Conservation (phyloP, 1,140 invertebrate genomes). For the Atopsyche davidsoni region DNA sequence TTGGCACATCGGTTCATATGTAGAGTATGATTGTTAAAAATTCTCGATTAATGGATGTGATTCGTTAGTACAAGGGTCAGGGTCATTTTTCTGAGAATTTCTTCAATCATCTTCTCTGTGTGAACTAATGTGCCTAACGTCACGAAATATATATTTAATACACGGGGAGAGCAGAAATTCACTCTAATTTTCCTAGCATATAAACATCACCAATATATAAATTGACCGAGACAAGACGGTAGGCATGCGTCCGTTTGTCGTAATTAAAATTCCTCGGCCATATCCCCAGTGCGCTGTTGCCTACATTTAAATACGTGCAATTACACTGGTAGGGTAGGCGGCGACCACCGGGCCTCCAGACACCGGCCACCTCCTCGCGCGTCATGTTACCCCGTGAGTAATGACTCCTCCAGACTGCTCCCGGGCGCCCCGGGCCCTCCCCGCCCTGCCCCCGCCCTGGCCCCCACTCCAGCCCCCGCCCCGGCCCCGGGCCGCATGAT, state of each 20-base stretch:
- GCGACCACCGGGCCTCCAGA: constrained; percentile 16
- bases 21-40: no score
- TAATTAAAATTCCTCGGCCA: constrained; percentile 26
- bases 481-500: constrained; percentile 11
- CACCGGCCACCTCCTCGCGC: constrained; percentile 27
- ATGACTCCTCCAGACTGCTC: constrained; percentile 14
- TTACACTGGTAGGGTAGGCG: constrained; percentile 21
- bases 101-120: no score
- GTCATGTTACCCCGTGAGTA: constrained; percentile 30
- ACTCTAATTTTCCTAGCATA: no score
- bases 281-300: neutral
- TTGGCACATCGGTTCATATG: no score
- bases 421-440: neutral
- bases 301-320: constrained; percentile 25
- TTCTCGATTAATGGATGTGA: no score
- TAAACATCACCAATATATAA: no score
- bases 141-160: no score
- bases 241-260: constrained; percentile 4
- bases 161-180: no score
- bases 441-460: constrained; percentile 9
- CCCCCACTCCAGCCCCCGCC: constrained; percentile 12
- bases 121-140: no score
- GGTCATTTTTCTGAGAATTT: no score
- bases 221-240: no score
- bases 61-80: no score